Percentiles rank a stretch among this genome's conserved stretches.
phyloP scores from a whole-genome alignment of 2,113 vertebrate species.

The Lanius collurio region DNA sequence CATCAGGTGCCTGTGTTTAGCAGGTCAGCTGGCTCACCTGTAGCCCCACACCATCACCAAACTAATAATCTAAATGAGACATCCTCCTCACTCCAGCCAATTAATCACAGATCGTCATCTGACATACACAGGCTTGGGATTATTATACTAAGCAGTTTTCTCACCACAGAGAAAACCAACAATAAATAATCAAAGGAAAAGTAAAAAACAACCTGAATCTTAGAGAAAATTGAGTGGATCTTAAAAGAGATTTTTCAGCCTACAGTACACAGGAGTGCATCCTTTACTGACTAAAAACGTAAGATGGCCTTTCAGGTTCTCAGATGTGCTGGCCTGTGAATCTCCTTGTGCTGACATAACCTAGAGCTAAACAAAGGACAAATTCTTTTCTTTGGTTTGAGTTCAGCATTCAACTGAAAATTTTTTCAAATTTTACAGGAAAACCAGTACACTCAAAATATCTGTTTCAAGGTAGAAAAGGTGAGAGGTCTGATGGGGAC shows the following conservation, averaged over 20 bases:
- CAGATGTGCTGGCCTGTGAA: neutral
- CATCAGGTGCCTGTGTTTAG: neutral
- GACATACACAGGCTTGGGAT: neutral
- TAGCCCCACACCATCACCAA: neutral
- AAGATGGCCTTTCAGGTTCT: neutral
- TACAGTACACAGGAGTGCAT: neutral
- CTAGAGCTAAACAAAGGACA: neutral
- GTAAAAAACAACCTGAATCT: neutral
- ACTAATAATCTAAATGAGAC: neutral
- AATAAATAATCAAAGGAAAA: conserved; percentile 10
- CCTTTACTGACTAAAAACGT: neutral
- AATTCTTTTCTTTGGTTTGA: neutral
- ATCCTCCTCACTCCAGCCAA: neutral
- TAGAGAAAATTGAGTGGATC: neutral
- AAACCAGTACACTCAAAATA: neutral
- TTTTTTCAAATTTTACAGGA: neutral
- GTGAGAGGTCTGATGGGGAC: neutral
- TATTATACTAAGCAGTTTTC: neutral
- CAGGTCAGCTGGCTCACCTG: neutral
- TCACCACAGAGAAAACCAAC: neutral
- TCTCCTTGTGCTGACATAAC: neutral
- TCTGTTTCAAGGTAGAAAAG: neutral
- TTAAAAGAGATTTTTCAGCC: neutral
- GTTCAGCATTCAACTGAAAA: neutral
- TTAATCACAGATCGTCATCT: conserved; percentile 1